Percentiles rank a stretch among this genome's conserved stretches.
Evolutionary conservation across 2,888 invertebrate species (phyloP).

Genomic region (Leptinotarsa tumamoca): DNA sequence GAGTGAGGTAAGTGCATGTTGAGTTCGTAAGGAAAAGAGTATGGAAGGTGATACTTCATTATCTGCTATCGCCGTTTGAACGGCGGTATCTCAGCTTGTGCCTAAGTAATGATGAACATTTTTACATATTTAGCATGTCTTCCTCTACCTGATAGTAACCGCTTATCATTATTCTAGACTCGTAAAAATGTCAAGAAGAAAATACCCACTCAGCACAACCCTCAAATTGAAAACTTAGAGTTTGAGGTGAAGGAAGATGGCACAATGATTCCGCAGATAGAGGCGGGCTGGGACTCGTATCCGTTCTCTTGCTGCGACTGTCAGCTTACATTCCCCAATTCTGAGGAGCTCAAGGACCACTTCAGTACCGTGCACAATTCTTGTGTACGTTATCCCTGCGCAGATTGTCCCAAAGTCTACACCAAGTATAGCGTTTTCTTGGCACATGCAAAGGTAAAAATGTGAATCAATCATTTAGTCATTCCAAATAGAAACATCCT

Average conservation of each 20-base stretch:
- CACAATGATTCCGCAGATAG: conserved; percentile 57
- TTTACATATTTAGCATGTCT: too few relatives aligned
- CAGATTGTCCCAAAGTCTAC: conserved; percentile 75
- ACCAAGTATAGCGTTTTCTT: conserved; percentile 75
- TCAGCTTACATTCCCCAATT: conserved; percentile 65
- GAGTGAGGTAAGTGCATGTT: conserved; percentile 35
- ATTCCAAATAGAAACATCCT: too few relatives aligned
- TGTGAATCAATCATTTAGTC: too few relatives aligned
- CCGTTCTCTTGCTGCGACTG: conserved; percentile 70
- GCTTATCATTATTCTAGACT: conserved; percentile 29
- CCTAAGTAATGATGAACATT: too few relatives aligned
- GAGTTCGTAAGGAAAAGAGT: too few relatives aligned
- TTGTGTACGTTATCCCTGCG: conserved; percentile 74
- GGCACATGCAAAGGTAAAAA: conserved; percentile 71
- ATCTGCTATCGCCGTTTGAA: too few relatives aligned
- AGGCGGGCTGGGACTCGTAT: conserved; percentile 66
- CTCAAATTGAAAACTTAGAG: conserved; percentile 51
- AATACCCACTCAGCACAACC: conserved; percentile 33
- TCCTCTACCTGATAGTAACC: too few relatives aligned
- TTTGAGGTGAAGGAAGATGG: conserved; percentile 62
- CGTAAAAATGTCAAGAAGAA: conserved; percentile 44
- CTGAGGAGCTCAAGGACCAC: conserved; percentile 72
- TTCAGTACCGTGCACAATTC: conserved; percentile 74
- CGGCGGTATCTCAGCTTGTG: too few relatives aligned
- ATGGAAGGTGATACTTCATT: too few relatives aligned